Evolutionary conservation across 2,113 vertebrate genomes (phyloP).

Genomic region (Ivindomyrus marchei): DNA sequence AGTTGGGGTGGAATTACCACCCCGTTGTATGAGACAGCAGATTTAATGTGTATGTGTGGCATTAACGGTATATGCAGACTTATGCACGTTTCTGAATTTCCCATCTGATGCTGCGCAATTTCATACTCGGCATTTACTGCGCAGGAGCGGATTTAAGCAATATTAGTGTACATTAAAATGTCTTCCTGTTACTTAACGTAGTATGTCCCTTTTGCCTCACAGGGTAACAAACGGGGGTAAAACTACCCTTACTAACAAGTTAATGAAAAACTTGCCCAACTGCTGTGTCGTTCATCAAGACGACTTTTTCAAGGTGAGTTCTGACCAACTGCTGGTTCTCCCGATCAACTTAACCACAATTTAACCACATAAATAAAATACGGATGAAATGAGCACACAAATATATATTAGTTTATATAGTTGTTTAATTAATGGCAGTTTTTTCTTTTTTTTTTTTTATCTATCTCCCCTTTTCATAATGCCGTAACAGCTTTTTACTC

Average conservation of each 20-base stretch:
- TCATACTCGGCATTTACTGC: neutral
- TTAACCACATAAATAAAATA: neutral
- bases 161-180: neutral
- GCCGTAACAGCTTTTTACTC: neutral
- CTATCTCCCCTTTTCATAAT: neutral
- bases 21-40: neutral
- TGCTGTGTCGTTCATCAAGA: conserved; percentile 92
- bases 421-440: neutral
- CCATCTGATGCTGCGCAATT: neutral
- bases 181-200: neutral
- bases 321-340: neutral
- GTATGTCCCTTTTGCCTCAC: neutral
- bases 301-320: conserved; percentile 88
- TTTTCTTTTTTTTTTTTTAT: neutral
- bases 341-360: neutral
- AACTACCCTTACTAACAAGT: conserved; percentile 76
- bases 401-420: neutral
- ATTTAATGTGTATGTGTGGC: neutral
- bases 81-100: neutral
- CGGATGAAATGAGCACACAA: neutral
- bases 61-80: neutral
- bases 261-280: conserved; percentile 74
- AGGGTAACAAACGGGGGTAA: conserved; percentile 90
- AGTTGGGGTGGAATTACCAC: conserved; percentile 17
- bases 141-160: neutral